Conservation (phyloP, 1,140 invertebrate species). For the Temnothorax curvispinosus region DNA sequence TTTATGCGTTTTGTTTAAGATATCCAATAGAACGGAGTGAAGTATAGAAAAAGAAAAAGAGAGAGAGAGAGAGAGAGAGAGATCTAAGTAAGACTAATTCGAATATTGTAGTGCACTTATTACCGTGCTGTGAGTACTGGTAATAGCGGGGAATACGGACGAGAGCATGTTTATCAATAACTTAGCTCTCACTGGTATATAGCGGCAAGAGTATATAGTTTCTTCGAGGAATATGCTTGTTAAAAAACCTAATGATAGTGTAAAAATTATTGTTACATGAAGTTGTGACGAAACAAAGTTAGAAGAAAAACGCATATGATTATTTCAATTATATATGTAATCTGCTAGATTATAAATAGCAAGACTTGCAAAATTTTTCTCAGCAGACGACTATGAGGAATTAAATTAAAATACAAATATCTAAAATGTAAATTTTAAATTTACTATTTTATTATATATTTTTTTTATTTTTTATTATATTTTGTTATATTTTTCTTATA, state of each 20-base stretch:
- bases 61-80: conserved; percentile 68
- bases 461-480: background rate
- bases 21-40: conserved; percentile 58
- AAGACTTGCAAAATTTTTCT: background rate
- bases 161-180: conserved; percentile 44
- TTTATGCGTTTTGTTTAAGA: conserved; percentile 73
- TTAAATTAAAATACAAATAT: background rate
- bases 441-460: background rate
- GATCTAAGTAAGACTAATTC: conserved; percentile 79
- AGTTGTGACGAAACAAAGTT: background rate
- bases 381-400: background rate
- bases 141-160: conserved; percentile 54
- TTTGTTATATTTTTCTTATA: background rate
- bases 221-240: conserved; percentile 67
- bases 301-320: background rate
- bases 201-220: conserved; percentile 23
- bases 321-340: background rate
- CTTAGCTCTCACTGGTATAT: conserved; percentile 14
- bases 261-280: conserved; percentile 6
- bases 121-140: conserved; percentile 75
- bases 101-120: conserved; percentile 74
- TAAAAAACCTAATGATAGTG: background rate
- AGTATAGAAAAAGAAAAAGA: conserved; percentile 62
- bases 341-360: background rate
- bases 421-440: background rate